These are phyloP conservation scores for Aphyosemion australe DNA, from an alignment of 2,113 vertebrate genomes.

Conservation along the genomic window DNA sequence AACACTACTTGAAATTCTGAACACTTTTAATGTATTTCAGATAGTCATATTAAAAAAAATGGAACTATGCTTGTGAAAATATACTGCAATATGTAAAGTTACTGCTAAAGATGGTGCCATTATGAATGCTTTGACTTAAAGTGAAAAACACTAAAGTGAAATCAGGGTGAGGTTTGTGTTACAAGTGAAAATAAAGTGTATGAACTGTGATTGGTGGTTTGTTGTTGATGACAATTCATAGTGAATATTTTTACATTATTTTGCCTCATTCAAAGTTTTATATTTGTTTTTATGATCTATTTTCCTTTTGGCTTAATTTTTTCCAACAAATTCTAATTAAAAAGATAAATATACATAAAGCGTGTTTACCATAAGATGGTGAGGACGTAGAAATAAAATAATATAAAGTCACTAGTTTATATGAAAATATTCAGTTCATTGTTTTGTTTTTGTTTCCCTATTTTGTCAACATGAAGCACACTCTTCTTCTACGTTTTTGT, in stretches of 20 bases:
- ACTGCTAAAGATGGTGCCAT: constrained; percentile 6
- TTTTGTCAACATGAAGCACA: neutral
- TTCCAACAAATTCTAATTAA: no score
- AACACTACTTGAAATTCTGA: constrained; percentile 12
- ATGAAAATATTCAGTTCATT: no score
- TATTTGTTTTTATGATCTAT: neutral
- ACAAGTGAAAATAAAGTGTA: constrained; percentile 38
- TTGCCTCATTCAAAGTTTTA: no score
- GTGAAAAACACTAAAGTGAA: constrained; percentile 2
- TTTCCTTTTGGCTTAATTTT: neutral
- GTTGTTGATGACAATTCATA: neutral
- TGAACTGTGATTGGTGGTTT: constrained; percentile 4
- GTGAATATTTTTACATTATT: no score
- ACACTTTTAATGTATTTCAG: constrained; percentile 15
- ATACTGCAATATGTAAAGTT: constrained; percentile 25
- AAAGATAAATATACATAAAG: no score
- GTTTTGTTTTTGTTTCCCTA: no score
- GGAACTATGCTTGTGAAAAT: constrained; percentile 11
- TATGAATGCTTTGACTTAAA: constrained; percentile 27
- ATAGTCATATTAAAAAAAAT: constrained; percentile 2
- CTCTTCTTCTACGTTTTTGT: neutral
- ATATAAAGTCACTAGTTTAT: no score
- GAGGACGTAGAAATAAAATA: no score
- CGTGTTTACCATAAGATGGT: no score
- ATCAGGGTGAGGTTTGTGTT: constrained; percentile 22